A percentile compares a stretch with the other conserved stretches of the same genome.
These are phyloP conservation scores for Pristionchus maxplancki DNA, from an alignment of 2,888 invertebrate species.

Conservation along the genomic window DNA sequence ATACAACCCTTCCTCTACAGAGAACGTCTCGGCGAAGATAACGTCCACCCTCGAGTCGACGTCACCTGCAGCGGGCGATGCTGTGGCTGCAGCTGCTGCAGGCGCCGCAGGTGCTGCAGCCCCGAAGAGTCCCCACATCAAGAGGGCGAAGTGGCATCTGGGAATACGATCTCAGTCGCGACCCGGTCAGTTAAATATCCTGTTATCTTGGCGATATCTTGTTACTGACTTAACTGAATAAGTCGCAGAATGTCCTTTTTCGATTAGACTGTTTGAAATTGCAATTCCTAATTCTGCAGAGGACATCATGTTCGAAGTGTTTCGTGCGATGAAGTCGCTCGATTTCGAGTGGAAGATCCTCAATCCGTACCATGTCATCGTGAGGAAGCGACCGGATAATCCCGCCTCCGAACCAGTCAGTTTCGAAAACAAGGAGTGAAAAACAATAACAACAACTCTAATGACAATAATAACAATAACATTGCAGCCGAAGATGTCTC, in stretches of 20 bases:
- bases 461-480: background rate
- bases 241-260: background rate
- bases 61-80: constrained; percentile 5
- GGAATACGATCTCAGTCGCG: constrained; percentile 98
- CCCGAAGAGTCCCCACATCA: constrained; percentile 81
- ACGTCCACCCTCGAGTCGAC: constrained; percentile 52
- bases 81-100: constrained; percentile 57
- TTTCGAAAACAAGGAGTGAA: too few relatives aligned
- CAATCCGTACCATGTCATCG: constrained; percentile 95
- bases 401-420: constrained; percentile 68
- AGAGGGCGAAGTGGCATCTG: constrained; percentile 98
- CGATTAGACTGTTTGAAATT: background rate
- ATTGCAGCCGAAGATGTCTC: constrained; percentile 88
- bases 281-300: constrained; percentile 80
- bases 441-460: background rate
- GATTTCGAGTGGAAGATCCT: constrained; percentile 99
- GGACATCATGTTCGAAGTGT: constrained; percentile 99
- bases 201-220: too few relatives aligned
- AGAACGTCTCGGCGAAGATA: constrained; percentile 48
- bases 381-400: constrained; percentile 87
- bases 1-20: background rate
- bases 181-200: constrained; percentile 81
- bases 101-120: constrained; percentile 51
- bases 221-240: background rate
- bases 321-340: constrained; percentile 97